phyloP scores from a whole-genome alignment of 2,797 vertebrate genomes.

The Xerus rutilus region DNA sequence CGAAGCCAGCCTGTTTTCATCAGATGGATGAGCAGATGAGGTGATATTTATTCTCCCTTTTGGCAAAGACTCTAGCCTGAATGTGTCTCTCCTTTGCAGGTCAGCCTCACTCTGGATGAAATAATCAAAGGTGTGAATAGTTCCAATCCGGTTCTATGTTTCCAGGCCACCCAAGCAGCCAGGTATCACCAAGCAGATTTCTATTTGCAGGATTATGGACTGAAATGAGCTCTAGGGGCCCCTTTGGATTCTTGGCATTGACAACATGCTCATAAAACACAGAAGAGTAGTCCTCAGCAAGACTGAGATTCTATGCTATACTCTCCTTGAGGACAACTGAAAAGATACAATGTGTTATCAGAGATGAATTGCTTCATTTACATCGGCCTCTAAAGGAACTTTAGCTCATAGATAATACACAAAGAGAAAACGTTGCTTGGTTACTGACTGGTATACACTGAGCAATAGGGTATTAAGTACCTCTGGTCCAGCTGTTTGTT shows the following conservation, averaged over 20 bases:
- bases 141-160: constrained; percentile 85
- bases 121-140: constrained; percentile 89
- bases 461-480: background rate
- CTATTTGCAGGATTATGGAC: background rate
- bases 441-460: background rate
- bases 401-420: constrained; percentile 40
- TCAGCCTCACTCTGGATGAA: constrained; percentile 86
- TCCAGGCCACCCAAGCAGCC: constrained; percentile 91
- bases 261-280: background rate
- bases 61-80: constrained; percentile 20
- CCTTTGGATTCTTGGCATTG: background rate
- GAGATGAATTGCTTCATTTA: constrained; percentile 74
- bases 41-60: background rate
- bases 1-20: background rate
- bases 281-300: background rate
- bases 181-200: constrained; percentile 87
- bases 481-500: background rate
- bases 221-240: background rate
- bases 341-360: constrained; percentile 64
- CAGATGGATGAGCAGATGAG: background rate
- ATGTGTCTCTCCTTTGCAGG: constrained; percentile 77
- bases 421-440: constrained; percentile 16
- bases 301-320: background rate
- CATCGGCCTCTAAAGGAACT: constrained; percentile 46
- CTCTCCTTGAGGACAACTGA: constrained; percentile 61